Percentiles rank a stretch among this genome's conserved stretches.
Evolutionary conservation across 2,888 invertebrate genomes (phyloP).

Genomic region (Torymus texanus): DNA sequence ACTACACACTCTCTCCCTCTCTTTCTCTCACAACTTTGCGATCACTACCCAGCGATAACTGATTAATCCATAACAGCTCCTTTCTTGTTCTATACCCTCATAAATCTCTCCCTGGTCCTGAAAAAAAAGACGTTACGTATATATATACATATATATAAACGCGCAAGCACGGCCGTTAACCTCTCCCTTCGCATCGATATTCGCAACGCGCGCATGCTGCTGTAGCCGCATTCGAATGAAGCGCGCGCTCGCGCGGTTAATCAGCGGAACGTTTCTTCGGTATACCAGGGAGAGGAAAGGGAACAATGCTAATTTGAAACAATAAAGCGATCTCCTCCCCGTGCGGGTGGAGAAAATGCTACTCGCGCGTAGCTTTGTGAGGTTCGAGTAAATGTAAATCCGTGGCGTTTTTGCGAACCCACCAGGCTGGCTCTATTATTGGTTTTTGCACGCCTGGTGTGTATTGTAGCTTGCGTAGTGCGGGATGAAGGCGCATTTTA

Average conservation of each 20-base stretch:
- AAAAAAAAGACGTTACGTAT: too few species aligned
- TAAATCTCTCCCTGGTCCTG: too few species aligned
- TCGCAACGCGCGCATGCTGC: too few species aligned
- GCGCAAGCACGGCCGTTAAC: too few species aligned
- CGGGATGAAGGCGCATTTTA: slow-evolving; percentile 11
- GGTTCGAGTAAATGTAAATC: slow-evolving; percentile 46
- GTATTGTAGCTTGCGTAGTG: background rate
- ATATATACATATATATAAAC: too few species aligned
- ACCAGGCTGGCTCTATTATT: slow-evolving; percentile 10
- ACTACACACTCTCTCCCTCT: background rate
- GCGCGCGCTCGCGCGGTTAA: slow-evolving; percentile 52
- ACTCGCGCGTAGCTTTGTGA: background rate
- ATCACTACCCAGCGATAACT: slow-evolving; percentile 44
- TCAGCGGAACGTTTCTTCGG: slow-evolving; percentile 56
- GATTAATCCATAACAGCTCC: slow-evolving; percentile 49
- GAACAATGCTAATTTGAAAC: slow-evolving; percentile 56
- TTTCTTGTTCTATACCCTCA: too few species aligned
- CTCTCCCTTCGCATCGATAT: too few species aligned
- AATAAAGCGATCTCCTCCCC: slow-evolving; percentile 46
- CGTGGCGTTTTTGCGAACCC: slow-evolving; percentile 30
- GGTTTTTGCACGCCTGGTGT: slow-evolving; percentile 9
- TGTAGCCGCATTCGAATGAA: slow-evolving; percentile 43
- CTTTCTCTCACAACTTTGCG: slow-evolving; percentile 23
- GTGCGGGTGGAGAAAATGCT: background rate
- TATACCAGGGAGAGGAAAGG: background rate